phyloP scores from a whole-genome alignment of 2,113 vertebrate genomes.

The Dromaius novaehollandiae region DNA sequence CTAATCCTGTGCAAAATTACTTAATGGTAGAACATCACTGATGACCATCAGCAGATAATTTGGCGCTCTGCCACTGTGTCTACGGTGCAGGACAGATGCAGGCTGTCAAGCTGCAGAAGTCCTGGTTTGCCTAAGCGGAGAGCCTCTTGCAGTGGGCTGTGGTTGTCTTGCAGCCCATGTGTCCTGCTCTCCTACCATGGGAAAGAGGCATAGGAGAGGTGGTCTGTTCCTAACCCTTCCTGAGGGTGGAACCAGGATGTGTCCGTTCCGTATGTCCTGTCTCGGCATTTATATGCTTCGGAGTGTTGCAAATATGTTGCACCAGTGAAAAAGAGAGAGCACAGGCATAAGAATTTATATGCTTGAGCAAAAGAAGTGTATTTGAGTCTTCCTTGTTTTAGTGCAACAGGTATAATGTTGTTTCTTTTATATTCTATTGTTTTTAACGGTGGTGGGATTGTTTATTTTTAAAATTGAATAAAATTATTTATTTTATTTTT shows the following conservation, averaged over 20 bases:
- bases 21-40: background rate
- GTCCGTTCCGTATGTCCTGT: too few relatives aligned
- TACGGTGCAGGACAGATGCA: background rate
- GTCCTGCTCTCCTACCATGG: background rate
- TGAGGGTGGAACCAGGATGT: too few relatives aligned
- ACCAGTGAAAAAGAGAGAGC: background rate
- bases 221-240: background rate
- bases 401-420: background rate
- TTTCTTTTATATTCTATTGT: background rate
- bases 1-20: background rate
- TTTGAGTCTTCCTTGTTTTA: background rate
- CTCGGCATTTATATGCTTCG: background rate
- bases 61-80: background rate
- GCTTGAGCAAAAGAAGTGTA: background rate
- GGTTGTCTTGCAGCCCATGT: background rate
- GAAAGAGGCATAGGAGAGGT: background rate
- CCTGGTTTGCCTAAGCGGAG: background rate
- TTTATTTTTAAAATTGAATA: background rate
- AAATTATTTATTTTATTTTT: too few relatives aligned
- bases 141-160: background rate
- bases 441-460: background rate
- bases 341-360: background rate
- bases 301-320: background rate
- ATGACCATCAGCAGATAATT: background rate
- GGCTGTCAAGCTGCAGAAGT: background rate